Conservation (phyloP, 2,888 invertebrate species). For the Pammene aurita region DNA sequence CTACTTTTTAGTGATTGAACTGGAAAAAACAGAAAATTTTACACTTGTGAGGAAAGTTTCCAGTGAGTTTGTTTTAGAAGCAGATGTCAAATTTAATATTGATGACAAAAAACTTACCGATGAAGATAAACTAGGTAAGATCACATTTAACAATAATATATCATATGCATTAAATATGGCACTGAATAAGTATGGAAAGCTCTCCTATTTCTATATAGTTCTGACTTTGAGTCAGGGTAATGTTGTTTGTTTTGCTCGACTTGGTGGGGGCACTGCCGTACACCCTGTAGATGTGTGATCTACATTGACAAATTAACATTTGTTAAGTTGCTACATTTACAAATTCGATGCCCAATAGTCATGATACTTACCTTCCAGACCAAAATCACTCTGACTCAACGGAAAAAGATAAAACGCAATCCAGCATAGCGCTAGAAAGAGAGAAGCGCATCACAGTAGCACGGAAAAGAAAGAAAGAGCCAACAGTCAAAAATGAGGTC, state of each 20-base stretch:
- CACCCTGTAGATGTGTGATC: too few relatives aligned
- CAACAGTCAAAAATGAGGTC: slow-evolving; percentile 15
- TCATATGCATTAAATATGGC: not conserved
- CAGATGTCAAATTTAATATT: slow-evolving; percentile 27
- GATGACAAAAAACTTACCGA: slow-evolving; percentile 1
- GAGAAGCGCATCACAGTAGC: slow-evolving; percentile 38
- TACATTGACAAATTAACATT: too few relatives aligned
- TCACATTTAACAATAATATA: not conserved
- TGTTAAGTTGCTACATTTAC: too few relatives aligned
- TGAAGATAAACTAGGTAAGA: slow-evolving; percentile 23
- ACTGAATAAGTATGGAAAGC: too few relatives aligned
- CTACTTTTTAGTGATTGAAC: slow-evolving; percentile 26
- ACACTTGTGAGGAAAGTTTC: slow-evolving; percentile 22
- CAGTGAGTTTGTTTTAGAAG: slow-evolving; percentile 21
- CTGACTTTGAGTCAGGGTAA: not conserved
- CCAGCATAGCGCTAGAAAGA: slow-evolving; percentile 16
- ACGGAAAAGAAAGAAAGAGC: slow-evolving; percentile 24
- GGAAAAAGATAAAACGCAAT: slow-evolving; percentile 15
- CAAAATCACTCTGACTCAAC: not conserved
- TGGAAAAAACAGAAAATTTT: slow-evolving; percentile 10
- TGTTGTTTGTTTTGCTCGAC: too few relatives aligned
- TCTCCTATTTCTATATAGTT: too few relatives aligned
- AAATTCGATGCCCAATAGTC: too few relatives aligned
- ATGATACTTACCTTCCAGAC: not conserved
- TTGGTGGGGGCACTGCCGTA: too few relatives aligned